Percentiles rank a stretch among this genome's conserved stretches.
These are phyloP conservation scores for Neotoxoptera formosana DNA, from an alignment of 1,140 invertebrate genomes.

Conservation along the genomic window DNA sequence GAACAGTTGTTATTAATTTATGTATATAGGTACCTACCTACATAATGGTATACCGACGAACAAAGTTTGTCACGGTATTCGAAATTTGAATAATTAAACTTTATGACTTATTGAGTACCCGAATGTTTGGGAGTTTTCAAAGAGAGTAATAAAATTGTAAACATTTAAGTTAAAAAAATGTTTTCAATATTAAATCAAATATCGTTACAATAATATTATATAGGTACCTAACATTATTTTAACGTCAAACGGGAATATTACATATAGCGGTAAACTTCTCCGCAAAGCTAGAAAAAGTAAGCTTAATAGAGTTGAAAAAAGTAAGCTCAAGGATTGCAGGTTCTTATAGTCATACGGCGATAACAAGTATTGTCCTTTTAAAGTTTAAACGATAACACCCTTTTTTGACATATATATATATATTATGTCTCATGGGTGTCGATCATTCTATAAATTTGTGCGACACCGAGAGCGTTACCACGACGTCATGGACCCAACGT, in stretches of 20 bases:
- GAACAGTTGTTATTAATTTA: background rate
- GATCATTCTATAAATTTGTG: no score
- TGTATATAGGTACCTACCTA: background rate
- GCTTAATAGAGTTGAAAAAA: background rate
- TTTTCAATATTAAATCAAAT: background rate
- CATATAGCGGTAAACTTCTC: background rate
- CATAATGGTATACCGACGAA: background rate
- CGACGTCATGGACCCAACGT: no score
- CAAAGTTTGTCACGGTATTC: background rate
- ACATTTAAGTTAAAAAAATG: background rate
- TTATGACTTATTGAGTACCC: background rate
- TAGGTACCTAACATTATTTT: background rate
- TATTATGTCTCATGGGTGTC: no score
- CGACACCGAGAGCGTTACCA: no score
- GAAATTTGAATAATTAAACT: background rate
- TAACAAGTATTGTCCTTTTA: background rate
- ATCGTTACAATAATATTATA: background rate
- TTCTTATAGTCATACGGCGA: background rate
- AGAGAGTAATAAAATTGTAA: background rate
- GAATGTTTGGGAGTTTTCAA: background rate
- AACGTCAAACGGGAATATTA: background rate
- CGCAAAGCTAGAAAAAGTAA: no score
- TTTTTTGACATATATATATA: background rate
- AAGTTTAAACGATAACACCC: background rate
- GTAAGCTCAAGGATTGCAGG: background rate